Conservation (phyloP, 2,113 vertebrate genomes). For the Hemiprocne comata region DNA sequence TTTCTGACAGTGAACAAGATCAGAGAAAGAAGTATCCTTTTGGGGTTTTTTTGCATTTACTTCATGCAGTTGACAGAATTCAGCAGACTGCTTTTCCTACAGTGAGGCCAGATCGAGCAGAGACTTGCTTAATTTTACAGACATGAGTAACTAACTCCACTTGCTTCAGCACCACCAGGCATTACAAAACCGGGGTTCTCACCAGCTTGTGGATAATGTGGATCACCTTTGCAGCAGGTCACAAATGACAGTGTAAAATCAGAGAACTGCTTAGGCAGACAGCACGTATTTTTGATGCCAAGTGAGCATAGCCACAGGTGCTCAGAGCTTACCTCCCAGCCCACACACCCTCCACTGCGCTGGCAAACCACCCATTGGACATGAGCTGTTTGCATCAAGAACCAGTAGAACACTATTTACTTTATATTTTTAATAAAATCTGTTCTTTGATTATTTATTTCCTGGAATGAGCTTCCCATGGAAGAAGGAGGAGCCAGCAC, state of each 20-base stretch:
- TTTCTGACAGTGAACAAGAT: background rate
- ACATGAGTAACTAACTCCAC: background rate
- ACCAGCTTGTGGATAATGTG: accelerated
- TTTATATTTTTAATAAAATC: background rate
- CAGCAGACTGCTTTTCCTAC: background rate
- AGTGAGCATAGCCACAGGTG: background rate
- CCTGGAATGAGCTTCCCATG: background rate
- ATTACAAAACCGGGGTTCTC: background rate
- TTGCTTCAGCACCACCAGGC: background rate
- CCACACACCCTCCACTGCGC: accelerated
- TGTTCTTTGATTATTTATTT: background rate
- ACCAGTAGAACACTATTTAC: background rate
- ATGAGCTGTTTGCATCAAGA: background rate
- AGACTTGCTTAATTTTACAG: background rate
- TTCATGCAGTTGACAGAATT: background rate
- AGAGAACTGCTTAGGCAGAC: background rate
- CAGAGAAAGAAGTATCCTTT: background rate
- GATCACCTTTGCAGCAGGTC: background rate
- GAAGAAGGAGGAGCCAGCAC: background rate
- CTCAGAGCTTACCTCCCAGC: background rate
- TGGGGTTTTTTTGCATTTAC: background rate
- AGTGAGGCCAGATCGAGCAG: background rate
- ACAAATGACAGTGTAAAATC: background rate
- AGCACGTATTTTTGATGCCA: background rate
- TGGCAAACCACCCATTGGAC: background rate